Evolutionary conservation across 2,797 vertebrate genomes (phyloP), one percentile per base, ranked within the genome.

Genomic region (Poecilia wingei): DNA sequence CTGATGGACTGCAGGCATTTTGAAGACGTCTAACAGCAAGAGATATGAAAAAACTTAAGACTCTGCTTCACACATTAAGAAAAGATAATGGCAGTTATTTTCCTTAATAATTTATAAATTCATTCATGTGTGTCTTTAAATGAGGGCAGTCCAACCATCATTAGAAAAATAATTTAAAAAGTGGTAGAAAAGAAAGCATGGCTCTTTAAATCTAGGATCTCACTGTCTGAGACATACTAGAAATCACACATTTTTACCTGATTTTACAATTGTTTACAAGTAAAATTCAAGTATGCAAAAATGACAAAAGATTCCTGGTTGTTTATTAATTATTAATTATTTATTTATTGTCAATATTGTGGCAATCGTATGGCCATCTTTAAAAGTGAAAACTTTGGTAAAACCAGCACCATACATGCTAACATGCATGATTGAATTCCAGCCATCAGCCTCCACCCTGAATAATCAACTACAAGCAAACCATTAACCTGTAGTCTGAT

Each of bases 391-490:
- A 64, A 14, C 59, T 64, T 64, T 18, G 2, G 14, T 33, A 33
- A 33, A 64, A 33, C 41, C 66, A 69, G 22, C 41, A 43, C 45
- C 22, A 69, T 39, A 39, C 53, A 7, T 57, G 5, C 49, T 6
- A 73, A 70, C 74, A 53, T 33, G 1, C 61, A 71, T 20, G 75
- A 77, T 79, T 70, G 33, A 79, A 72, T 80, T 89, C 70, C 75
- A 72, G 18, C 77, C 57, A 33, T 18, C n/a, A 81, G 73, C 28
- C 88, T 82, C 91, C 93, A 84, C 90, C 92, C 87, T 87, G 85
- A 86, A 87, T 90, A 93, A 94, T 93, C 87, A 93, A 72, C 74
- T 76, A 77, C 36, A 74, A 81, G 82, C 49, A 78, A 72, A 61
- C 31, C 77, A 49, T 80, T 68, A 69, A 81, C 25, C 55, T 20